A percentile compares a stretch with the other conserved stretches of the same genome.
phyloP scores from a whole-genome alignment of 1,140 invertebrate genomes.

The silkworm (Bombyx mori) region ASM3026992v2 NC_085127.1:3296001-3296500 shows the following conservation, averaged over 20 bases:
- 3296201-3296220: not conserved
- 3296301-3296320: conserved; percentile 19
- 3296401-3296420: not conserved
- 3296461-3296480: conserved; percentile 18
- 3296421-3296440: not conserved
- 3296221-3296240: not conserved
- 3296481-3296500: conserved; percentile 13
- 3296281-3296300: conserved; percentile 15
- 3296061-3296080: not conserved
- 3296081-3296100: not conserved
- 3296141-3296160: not conserved
- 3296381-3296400: not conserved
- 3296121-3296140: not conserved
- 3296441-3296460: not conserved
- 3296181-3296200: not conserved
- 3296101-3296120: not conserved
- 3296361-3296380: conserved; percentile 3
- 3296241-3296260: conserved; percentile 1
- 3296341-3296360: conserved; percentile 17
- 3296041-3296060: not conserved
- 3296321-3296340: conserved; percentile 12
- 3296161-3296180: not conserved
- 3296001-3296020: not conserved
- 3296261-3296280: conserved; percentile 10
- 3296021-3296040: not conserved